Conservation (phyloP, 2,113 vertebrate species). For the Todiramphus chloris region DNA sequence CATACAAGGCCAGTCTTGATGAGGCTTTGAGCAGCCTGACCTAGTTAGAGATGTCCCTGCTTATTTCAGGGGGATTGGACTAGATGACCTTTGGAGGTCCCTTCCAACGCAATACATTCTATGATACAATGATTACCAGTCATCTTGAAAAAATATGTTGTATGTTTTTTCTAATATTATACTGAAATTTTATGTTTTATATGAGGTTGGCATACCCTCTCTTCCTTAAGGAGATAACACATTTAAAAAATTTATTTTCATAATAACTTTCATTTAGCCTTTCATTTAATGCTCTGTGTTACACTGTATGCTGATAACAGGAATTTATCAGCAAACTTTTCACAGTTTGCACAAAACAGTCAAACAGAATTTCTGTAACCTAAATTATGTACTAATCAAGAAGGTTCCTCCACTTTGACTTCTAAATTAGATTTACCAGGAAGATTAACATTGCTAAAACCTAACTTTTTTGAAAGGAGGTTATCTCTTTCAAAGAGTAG, state of each 20-base stretch:
- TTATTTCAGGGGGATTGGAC: too few species aligned
- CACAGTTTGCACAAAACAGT: not conserved
- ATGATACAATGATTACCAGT: not conserved
- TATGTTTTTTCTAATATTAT: not conserved
- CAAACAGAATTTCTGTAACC: not conserved
- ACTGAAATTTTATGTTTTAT: not conserved
- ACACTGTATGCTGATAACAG: not conserved
- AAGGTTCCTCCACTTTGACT: not conserved
- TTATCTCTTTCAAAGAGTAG: not conserved
- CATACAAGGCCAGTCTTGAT: too few species aligned
- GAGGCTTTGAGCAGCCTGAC: too few species aligned
- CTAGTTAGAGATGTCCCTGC: too few species aligned
- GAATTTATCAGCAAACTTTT: not conserved
- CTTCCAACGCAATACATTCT: too few species aligned
- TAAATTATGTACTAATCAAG: not conserved
- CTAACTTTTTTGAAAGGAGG: not conserved
- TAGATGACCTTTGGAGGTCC: too few species aligned
- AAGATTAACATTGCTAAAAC: not conserved
- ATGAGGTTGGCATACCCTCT: not conserved
- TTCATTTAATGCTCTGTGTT: not conserved
- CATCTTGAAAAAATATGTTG: not conserved
- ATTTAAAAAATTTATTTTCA: not conserved
- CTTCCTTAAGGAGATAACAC: not conserved
- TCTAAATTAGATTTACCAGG: not conserved
- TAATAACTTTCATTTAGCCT: not conserved